These are phyloP conservation scores for Psilopsiagon aymara DNA, from an alignment of 2,113 vertebrate species.

Conservation along the genomic window DNA sequence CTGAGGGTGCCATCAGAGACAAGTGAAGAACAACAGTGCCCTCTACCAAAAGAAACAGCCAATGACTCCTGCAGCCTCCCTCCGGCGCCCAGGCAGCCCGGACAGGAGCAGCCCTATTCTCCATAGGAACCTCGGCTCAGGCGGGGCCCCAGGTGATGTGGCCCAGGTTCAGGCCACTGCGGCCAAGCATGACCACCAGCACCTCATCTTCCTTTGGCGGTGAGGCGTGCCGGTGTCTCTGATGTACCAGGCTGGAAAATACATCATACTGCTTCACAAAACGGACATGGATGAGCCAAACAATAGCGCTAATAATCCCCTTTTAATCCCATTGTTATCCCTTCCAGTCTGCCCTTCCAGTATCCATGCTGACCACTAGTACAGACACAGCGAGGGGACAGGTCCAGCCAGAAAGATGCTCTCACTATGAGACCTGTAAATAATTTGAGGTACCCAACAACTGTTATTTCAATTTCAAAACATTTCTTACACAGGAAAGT, in stretches of 20 bases:
- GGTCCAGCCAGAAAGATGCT: neutral
- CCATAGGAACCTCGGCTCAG: rapidly evolving
- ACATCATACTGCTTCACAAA: too few relatives aligned
- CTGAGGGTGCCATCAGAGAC: neutral
- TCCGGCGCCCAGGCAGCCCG: rapidly evolving
- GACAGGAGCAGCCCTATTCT: neutral
- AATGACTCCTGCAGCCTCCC: neutral
- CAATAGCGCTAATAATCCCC: rapidly evolving
- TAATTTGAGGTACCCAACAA: neutral
- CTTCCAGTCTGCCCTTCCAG: neutral
- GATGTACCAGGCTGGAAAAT: neutral
- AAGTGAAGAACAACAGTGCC: constrained; percentile 19
- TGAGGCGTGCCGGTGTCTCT: neutral
- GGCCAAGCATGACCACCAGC: neutral
- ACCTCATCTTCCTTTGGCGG: rapidly evolving
- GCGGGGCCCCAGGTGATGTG: rapidly evolving
- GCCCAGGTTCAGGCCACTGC: rapidly evolving
- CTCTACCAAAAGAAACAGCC: neutral
- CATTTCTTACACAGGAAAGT: neutral
- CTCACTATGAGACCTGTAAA: neutral
- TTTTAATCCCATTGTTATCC: rapidly evolving
- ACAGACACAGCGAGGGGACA: neutral
- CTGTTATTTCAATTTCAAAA: neutral
- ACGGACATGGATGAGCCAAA: neutral
- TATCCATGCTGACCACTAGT: rapidly evolving